Base-by-base conservation (phyloP, 2,797 vertebrate species). In the Urophycis tenuis region DNA sequence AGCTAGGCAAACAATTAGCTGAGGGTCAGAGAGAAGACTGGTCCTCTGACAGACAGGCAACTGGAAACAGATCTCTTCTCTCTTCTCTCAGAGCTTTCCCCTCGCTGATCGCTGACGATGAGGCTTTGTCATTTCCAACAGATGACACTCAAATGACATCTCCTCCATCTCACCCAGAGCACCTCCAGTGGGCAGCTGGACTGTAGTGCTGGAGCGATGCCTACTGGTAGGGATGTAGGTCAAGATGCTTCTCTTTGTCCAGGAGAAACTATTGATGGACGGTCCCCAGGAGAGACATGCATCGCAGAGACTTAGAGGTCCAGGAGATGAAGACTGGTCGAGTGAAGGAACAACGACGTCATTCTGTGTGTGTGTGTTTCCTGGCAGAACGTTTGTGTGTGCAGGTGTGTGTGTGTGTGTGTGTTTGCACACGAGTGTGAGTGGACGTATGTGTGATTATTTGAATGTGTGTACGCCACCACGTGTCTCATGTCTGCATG, bases 261-360 rank as follows among this genome's bases (percentile, higher is more conserved):
- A 34, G 73, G 76, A 77, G 80, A 35, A 73, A 12, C 74, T 83
- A 87, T 88, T 75, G 81, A 87, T 85, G 0, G 41, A 73, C 78
- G 75, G 45, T 53, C 49, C 34, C 19, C 1, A 36, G 80, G 81
- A 0, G 11, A 77, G 74, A 74, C 85, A 84, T 84, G 72, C 84
- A 85, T 78, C 7, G 3, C 72, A 41, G 15, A 19, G 76, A 74
- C 67, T 78, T 9, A 80, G 83, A 83, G 81, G 80, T 79, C 81
- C 83, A 41, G 73, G 35, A 83, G 75, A 84, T 81, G 81, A 73
- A 81, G 64, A 60, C 35, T 29, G n/a, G 9, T 3, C 15, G 39
- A 8, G 60, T 67, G 60, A 10, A 39, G 9, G 36, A 39, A 11
- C 36, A 11, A 12, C 12, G 36, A 39, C 36, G 36, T 12, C 36